Base-by-base conservation (phyloP, 2,888 invertebrate genomes). In the Cheilosia soror region DNA sequence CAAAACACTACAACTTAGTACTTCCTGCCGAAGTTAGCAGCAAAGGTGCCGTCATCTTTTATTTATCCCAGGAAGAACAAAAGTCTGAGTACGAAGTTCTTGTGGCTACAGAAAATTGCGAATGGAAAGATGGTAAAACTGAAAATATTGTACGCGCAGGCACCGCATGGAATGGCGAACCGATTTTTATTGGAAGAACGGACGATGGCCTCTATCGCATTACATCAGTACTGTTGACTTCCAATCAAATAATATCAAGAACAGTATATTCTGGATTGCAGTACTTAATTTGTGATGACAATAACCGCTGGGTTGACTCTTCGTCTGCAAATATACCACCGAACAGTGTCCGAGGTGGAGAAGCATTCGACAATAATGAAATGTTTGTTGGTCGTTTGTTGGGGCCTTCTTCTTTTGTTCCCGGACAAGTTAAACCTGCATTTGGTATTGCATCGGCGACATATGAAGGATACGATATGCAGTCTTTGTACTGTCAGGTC, bases 191-290 rank as follows among this genome's bases (percentile, higher is more conserved):
- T 29, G 55, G 20, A 4, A 42, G 11, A 44, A 27, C 27, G 4
- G 0, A 13, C 4, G 37, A 4, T n/a, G 9, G 4, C 0, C 1
- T 25, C 6, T 15, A 6, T 51, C 25, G 5, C 0, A 15, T 31
- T 1, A 5, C 11, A 29, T 42, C 44, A 3, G 37, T 42, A n/a
- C 20, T 7, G 4, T 15, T 55, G n/a, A 2, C 25, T 11, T 2
- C 13, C 1, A 11, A 55, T 11, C n/a, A 33, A 37, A 1, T 53
- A 0, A 20, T 1, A 5, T 6, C 1, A 13, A 15, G 1, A 9
- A 7, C 1, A 42, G 2, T 0, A 31, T 20, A 1, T 0, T 0
- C 0, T n/a, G 0, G 0, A 0, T 0, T 0, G 5, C 15, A 15
- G 4, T 25, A 20, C 13, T 44, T 68, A 15, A 25, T 20, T n/a